These are phyloP conservation scores for Hymenopus coronatus DNA, from an alignment of 2,888 invertebrate genomes.

Conservation along the genomic window DNA sequence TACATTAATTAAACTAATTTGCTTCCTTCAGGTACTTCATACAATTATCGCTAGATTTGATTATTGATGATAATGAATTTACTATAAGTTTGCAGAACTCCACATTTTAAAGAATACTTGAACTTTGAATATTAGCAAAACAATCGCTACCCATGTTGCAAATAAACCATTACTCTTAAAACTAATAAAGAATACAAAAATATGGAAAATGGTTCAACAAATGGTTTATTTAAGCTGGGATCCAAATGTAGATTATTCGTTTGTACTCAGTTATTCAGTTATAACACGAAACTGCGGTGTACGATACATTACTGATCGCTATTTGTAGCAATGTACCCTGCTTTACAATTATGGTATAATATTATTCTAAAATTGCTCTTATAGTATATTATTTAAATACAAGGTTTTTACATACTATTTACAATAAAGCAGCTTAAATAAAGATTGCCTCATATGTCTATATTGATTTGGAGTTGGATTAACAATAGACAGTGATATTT, in stretches of 20 bases:
- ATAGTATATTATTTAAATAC: background rate
- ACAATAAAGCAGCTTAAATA: background rate
- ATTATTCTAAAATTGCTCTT: background rate
- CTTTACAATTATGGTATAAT: background rate
- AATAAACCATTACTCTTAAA: background rate
- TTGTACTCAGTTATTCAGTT: background rate
- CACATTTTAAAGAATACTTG: too few relatives aligned
- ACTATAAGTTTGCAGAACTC: too few relatives aligned
- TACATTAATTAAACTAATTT: too few relatives aligned
- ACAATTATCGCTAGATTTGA: too few relatives aligned
- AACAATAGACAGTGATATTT: too few relatives aligned
- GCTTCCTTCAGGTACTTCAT: too few relatives aligned
- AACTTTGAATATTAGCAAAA: too few relatives aligned
- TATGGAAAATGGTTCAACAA: background rate
- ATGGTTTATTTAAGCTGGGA: background rate
- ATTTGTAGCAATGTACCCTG: too few relatives aligned
- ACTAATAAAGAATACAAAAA: background rate
- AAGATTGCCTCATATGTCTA: background rate
- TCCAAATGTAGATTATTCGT: background rate
- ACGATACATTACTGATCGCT: background rate
- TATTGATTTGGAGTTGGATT: too few relatives aligned
- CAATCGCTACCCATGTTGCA: too few relatives aligned
- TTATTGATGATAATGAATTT: too few relatives aligned
- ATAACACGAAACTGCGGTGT: background rate
- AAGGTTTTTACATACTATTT: background rate